phyloP scores from a whole-genome alignment of 2,888 invertebrate species.

The Pegoplata infirma region DNA sequence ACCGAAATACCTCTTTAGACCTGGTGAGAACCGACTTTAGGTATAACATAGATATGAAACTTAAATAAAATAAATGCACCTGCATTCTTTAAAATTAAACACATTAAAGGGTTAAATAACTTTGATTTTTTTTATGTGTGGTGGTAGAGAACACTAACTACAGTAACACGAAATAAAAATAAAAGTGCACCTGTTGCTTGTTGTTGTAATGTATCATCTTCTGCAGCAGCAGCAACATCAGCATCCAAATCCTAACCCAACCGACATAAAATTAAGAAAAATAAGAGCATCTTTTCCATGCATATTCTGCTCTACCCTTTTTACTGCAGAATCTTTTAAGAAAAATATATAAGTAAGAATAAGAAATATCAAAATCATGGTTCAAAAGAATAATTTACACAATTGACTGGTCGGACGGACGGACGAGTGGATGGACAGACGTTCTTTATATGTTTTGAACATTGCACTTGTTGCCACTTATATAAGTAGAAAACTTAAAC shows the following conservation, averaged over 20 bases:
- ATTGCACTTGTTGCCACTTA: constrained; percentile 48
- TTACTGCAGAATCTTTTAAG: constrained; percentile 17
- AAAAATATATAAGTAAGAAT: background rate
- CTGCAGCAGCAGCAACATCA: background rate
- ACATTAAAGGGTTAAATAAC: background rate
- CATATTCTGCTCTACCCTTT: background rate
- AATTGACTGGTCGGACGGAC: constrained; percentile 50
- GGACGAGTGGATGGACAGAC: constrained; percentile 18
- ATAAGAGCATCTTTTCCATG: constrained; percentile 10
- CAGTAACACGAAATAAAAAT: constrained; percentile 20
- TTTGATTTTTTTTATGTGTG: background rate
- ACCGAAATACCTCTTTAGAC: too few relatives aligned
- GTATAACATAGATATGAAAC: too few relatives aligned
- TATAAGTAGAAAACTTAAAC: constrained; percentile 9
- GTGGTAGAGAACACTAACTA: background rate
- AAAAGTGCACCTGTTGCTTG: constrained; percentile 60
- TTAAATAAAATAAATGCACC: too few relatives aligned
- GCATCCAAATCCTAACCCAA: too few relatives aligned
- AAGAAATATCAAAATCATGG: background rate
- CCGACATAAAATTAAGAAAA: constrained; percentile 15
- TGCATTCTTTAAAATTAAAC: too few relatives aligned
- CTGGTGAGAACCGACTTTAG: too few relatives aligned
- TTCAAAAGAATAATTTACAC: constrained; percentile 46
- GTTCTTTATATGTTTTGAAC: constrained; percentile 3
- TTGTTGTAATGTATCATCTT: constrained; percentile 52